Percentiles rank a stretch among this genome's conserved stretches.
These are phyloP conservation scores for Pelochelys cantorii DNA, from an alignment of 2,797 vertebrate genomes.

Conservation along the genomic window DNA sequence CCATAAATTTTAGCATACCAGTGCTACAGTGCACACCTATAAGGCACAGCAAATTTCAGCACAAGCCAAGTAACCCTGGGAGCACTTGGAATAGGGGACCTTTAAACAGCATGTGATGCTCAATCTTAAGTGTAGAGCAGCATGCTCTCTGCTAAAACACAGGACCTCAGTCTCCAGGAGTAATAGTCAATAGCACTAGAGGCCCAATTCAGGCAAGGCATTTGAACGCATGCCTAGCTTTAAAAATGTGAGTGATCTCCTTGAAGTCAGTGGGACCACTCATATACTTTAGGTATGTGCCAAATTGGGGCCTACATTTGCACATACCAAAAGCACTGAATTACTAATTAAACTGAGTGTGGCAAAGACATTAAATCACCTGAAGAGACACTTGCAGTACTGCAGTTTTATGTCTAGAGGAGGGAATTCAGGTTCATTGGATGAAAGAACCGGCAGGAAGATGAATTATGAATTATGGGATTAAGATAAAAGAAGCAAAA, in stretches of 20 bases:
- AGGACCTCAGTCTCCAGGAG: too few relatives aligned
- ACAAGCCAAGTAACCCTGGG: neutral
- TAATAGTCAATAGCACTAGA: neutral
- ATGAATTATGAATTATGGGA: neutral
- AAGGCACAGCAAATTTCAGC: neutral
- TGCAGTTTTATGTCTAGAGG: neutral
- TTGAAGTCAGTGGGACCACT: neutral
- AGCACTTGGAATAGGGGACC: neutral
- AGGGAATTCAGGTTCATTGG: neutral
- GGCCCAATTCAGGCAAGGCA: neutral
- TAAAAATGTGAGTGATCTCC: neutral
- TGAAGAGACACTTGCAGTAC: neutral
- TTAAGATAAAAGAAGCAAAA: neutral
- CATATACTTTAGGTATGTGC: neutral
- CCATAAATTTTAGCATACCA: neutral
- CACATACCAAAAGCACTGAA: neutral
- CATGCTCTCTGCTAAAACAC: neutral
- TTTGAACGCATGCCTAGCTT: neutral
- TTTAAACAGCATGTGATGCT: neutral
- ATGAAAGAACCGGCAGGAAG: neutral
- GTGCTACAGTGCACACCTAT: neutral
- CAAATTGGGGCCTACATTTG: neutral
- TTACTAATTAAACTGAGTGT: neutral
- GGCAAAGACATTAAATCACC: neutral
- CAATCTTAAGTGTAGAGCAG: too few relatives aligned